Evolutionary conservation across 2,113 vertebrate genomes (phyloP).

Genomic region (Atractosteus spatula): DNA sequence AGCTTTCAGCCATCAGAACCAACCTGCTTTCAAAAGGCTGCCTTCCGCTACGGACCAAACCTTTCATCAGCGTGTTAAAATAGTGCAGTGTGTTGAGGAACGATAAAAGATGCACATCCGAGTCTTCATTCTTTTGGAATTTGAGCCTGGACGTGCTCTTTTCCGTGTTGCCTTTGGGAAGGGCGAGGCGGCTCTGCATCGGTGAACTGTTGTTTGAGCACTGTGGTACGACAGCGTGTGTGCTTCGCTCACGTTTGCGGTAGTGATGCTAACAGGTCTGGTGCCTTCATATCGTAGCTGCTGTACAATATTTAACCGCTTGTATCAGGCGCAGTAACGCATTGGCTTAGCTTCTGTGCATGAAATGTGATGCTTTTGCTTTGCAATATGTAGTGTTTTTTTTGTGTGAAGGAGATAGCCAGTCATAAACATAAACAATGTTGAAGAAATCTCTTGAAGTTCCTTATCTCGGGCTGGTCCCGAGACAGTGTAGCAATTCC

Average conservation of each 20-base stretch:
- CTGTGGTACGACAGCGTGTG: not conserved
- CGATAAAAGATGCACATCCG: too few species aligned
- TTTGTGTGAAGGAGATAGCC: constrained; percentile 21
- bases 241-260: constrained; percentile 2
- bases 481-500: constrained; percentile 64
- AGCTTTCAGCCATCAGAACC: too few species aligned
- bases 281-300: not conserved
- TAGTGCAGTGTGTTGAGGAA: too few species aligned
- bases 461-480: constrained; percentile 86
- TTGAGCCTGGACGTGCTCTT: too few species aligned
- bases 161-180: too few species aligned
- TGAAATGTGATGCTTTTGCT: not conserved
- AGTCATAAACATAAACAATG: constrained; percentile 29
- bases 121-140: too few species aligned
- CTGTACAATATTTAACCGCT: constrained; percentile 1
- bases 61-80: too few species aligned
- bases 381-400: constrained; percentile 12
- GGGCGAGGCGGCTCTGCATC: too few species aligned
- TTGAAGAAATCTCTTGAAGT: constrained; percentile 34
- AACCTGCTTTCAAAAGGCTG: too few species aligned
- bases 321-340: not conserved
- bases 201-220: too few species aligned
- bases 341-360: not conserved
- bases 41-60: too few species aligned
- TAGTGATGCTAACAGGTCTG: not conserved